phyloP scores from a whole-genome alignment of 2,888 invertebrate genomes.

The Sinotaia quadrata region DNA sequence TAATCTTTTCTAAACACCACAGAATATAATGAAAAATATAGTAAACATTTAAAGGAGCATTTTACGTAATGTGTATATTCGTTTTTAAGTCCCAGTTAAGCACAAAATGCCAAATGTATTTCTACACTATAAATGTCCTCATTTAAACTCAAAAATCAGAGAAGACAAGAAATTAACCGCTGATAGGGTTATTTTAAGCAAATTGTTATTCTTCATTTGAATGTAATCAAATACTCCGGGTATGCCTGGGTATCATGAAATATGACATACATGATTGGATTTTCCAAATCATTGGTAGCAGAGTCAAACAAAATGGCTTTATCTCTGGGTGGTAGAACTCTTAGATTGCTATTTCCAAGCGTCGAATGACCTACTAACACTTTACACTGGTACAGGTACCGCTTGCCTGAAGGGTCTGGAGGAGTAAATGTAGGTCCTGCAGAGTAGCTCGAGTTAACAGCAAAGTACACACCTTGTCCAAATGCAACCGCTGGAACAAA shows the following conservation, averaged over 20 bases:
- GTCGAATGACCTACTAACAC: constrained; percentile 57
- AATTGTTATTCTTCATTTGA: too few species aligned
- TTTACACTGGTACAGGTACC: constrained; percentile 50
- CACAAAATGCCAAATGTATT: too few species aligned
- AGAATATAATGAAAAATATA: too few species aligned
- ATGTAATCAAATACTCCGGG: too few species aligned
- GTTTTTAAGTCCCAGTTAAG: too few species aligned
- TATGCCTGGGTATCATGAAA: constrained; percentile 66
- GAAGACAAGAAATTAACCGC: too few species aligned
- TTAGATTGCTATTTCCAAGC: constrained; percentile 39
- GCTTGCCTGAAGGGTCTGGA: constrained; percentile 42
- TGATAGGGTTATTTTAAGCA: too few species aligned
- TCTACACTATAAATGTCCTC: too few species aligned
- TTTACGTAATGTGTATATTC: too few species aligned
- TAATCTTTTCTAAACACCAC: too few species aligned
- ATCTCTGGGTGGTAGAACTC: constrained; percentile 48
- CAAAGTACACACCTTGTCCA: constrained; percentile 68
- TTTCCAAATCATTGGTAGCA: constrained; percentile 41
- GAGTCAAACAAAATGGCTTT: constrained; percentile 51
- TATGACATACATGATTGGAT: constrained; percentile 58
- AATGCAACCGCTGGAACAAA: constrained; percentile 54
- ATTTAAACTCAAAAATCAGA: too few species aligned
- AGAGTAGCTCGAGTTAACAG: constrained; percentile 54
- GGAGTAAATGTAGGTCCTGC: constrained; percentile 39
- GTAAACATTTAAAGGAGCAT: too few species aligned